These are phyloP conservation scores for Xylota sylvarum DNA, from an alignment of 2,888 invertebrate species.

Conservation along the genomic window DNA sequence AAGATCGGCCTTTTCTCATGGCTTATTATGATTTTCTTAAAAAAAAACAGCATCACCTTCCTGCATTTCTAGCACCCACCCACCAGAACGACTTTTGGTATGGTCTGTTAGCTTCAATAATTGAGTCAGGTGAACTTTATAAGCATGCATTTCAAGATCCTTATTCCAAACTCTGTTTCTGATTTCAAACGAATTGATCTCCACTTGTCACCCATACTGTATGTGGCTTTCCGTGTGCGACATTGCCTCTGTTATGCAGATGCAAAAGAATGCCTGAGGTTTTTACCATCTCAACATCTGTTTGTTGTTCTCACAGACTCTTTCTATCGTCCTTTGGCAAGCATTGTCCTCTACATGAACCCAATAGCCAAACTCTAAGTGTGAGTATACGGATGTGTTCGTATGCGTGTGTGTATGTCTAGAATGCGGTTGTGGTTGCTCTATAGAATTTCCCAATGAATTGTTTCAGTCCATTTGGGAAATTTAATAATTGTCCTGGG, in stretches of 20 bases:
- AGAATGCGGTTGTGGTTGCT: conserved; percentile 42
- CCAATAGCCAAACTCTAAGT: conserved; percentile 42
- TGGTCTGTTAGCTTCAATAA: too few relatives aligned
- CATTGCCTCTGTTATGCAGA: conserved; percentile 23
- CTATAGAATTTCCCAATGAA: conserved; percentile 74
- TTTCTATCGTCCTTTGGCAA: conserved; percentile 35
- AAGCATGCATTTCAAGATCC: too few relatives aligned
- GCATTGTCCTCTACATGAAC: conserved; percentile 45
- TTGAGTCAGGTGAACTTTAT: too few relatives aligned
- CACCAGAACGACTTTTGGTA: too few relatives aligned
- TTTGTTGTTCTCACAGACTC: conserved; percentile 49
- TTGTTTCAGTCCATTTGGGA: conserved; percentile 74
- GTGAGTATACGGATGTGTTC: not conserved
- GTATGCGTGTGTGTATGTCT: not conserved
- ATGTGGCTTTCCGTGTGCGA: conserved; percentile 8
- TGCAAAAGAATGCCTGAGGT: conserved; percentile 50
- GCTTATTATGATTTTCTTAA: too few relatives aligned
- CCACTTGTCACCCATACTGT: conserved; percentile 34
- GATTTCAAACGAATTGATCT: too few relatives aligned
- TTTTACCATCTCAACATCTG: conserved; percentile 58
- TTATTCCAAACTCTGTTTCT: too few relatives aligned
- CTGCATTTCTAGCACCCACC: too few relatives aligned
- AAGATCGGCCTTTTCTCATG: too few relatives aligned
- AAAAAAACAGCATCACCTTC: too few relatives aligned
- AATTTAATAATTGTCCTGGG: conserved; percentile 75